Conservation (phyloP, 2,888 invertebrate species). For the Azorinus chamasolen region DNA sequence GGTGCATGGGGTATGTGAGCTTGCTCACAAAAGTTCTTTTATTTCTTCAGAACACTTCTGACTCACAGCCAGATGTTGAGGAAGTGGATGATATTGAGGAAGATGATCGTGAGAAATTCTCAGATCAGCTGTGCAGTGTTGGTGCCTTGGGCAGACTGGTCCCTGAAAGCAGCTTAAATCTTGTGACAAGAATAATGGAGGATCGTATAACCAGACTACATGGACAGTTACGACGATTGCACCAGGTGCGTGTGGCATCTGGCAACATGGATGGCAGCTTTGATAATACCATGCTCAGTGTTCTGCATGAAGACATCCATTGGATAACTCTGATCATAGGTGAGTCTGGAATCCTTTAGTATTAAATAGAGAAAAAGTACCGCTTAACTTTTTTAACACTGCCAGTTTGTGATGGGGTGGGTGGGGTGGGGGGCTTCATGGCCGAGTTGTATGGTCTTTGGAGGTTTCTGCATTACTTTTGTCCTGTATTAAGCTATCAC, state of each 20-base stretch:
- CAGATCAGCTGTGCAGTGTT: slow-evolving; percentile 92
- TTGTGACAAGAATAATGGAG: slow-evolving; percentile 89
- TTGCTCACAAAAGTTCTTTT: no score
- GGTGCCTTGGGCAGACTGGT: slow-evolving; percentile 88
- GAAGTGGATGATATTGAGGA: slow-evolving; percentile 90
- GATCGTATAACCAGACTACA: slow-evolving; percentile 89
- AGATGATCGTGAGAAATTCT: slow-evolving; percentile 90
- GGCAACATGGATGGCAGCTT: slow-evolving; percentile 68
- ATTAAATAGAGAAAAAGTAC: neutral
- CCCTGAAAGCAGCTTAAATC: slow-evolving; percentile 82
- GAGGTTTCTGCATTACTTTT: neutral
- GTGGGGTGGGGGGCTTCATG: no score
- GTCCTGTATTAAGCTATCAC: no score
- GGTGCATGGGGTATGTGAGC: no score
- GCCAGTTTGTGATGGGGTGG: no score
- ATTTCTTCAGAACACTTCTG: slow-evolving; percentile 49
- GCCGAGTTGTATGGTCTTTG: no score
- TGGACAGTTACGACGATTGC: slow-evolving; percentile 86
- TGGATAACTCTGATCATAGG: slow-evolving; percentile 93
- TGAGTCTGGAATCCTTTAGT: slow-evolving; percentile 46
- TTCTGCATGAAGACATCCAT: slow-evolving; percentile 95
- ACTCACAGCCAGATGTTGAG: slow-evolving; percentile 79
- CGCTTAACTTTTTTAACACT: no score
- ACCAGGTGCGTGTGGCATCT: slow-evolving; percentile 76
- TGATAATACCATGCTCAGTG: slow-evolving; percentile 87